Evolutionary conservation across 2,888 invertebrate genomes (phyloP), one percentile per base, ranked within the genome.

Genomic region (Caenorhabditis virilis): DNA sequence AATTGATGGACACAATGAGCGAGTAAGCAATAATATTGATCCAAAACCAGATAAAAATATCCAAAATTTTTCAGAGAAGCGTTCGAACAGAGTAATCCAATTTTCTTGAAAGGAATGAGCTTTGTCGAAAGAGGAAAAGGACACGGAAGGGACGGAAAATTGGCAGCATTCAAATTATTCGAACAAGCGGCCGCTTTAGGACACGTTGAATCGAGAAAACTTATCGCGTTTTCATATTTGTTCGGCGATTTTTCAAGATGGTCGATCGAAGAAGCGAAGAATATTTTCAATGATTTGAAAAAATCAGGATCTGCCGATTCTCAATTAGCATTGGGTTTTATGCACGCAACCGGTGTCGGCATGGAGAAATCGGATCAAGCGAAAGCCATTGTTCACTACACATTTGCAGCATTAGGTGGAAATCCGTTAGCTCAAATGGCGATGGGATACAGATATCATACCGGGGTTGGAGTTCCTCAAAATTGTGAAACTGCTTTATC

Each of bases 381-480:
- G 7, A 68, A 78, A 80, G 86, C 95, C 0, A 85, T 98, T 18
- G 88, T 97, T 0, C 93, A 97, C 86, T 93, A 94, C 84, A 92
- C 91, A 0, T 88, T 95, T 80, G 92, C 91, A 4, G 93, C 97
- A 0, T 84, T 93, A 0, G 95, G 92, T 0, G 94, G 92, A 56
- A 91, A 93, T 82, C 89, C 91, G 20, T 90, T 90, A 86, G 95
- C 95, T 0, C 94, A 94, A 86, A 97, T 98, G 95, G 91, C 93
- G 20, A 86, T 98, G 57, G 86, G 93, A 0, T 98, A 97, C 86
- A 89, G 97, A 1, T 90, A 93, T 86, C 92, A 91, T 89, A 89
- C 91, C 22, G 97, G 95, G 0, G 89, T 93, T 47, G 91, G 93
- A 26, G 91, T 95, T 5, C 88, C 91, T 4, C 88, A 89, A 15